phyloP scores from a whole-genome alignment of 1,140 invertebrate species.

The Pollicipes pollicipes region DNA sequence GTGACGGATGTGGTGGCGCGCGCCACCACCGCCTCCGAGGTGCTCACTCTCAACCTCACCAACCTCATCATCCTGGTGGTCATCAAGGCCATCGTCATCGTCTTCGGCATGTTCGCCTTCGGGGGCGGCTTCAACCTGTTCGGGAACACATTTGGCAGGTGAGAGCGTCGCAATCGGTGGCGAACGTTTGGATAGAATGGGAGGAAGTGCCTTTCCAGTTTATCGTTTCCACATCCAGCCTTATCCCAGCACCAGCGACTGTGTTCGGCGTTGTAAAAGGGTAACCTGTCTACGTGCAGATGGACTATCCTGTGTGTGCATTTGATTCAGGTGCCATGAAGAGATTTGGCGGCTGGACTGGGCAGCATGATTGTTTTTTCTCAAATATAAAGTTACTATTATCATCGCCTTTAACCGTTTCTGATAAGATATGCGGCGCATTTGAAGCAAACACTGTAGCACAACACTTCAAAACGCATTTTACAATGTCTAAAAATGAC shows the following conservation, averaged over 20 bases:
- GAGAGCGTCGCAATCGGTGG: not conserved
- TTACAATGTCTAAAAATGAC: no score
- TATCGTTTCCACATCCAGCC: not conserved
- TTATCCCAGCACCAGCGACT: no score
- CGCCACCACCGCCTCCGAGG: slow-evolving; percentile 31
- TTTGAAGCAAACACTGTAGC: no score
- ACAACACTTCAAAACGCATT: no score
- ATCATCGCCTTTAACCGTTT: no score
- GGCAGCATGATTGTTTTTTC: no score
- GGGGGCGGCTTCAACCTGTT: slow-evolving; percentile 19
- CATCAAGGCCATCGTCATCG: slow-evolving; percentile 59
- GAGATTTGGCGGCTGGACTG: not conserved
- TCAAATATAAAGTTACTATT: no score
- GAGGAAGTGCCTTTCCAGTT: not conserved
- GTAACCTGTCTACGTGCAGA: slow-evolving; percentile 5
- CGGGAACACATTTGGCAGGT: not conserved
- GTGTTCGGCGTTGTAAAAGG: not conserved
- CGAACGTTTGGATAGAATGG: not conserved
- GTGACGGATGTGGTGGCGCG: slow-evolving; percentile 21
- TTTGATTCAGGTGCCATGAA: not conserved
- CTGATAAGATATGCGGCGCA: no score
- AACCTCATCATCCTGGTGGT: slow-evolving; percentile 58
- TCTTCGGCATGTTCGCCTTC: slow-evolving; percentile 37
- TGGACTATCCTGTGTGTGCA: not conserved
- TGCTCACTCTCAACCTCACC: slow-evolving; percentile 61